Base-by-base conservation (phyloP, 2,888 invertebrate genomes). In the Mantis religiosa region DNA sequence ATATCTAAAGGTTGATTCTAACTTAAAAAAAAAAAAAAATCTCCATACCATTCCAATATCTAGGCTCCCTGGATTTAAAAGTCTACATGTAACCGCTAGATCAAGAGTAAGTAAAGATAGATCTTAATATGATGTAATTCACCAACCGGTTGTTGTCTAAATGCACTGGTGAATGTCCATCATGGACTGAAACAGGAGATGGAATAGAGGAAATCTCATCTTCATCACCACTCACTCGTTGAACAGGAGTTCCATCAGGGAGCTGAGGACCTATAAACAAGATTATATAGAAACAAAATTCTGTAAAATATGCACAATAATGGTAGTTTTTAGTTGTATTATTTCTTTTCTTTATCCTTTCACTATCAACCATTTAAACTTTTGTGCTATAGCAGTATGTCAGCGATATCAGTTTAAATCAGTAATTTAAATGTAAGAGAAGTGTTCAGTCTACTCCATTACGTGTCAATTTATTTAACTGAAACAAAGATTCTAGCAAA, bases 191-290 rank as follows among this genome's bases (percentile, higher is more conserved):
- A 3, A 91, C 91, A 3, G 93, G 92, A 14, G 93, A 92, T 0
- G 93, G 92, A 34, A 92, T 90, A 0, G 92, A 92, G 7, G 91
- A 92, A 15, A 92, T 91, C n/a, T 93, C 92, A 83, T 92, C 92
- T n/a, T 92, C 92, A 12, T 93, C 92, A 28, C 91, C 92, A 81
- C 89, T 88, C 27, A 88, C 9, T 20, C 85, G 20, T 84, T 90
- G 89, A 47, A 89, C 87, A 84, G 85, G 87, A 9, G 85, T 88
- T n/a, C 88, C 88, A 87, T 87, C 89, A 47, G 90, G 89, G 15
- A 87, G 84, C 30, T 83, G 86, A 27, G 88, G 89, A 9, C 89
- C 89, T 84, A 83, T 87, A 20, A 87, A 28, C 12, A 81, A 54
- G 15, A 71, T n/a, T 71, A 20, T 25, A 20, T 4, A 71, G 1